A percentile compares a stretch with the other conserved stretches of the same genome.
Evolutionary conservation across 2,113 vertebrate genomes (phyloP).

Genomic region (Vanacampus margaritifer): DNA sequence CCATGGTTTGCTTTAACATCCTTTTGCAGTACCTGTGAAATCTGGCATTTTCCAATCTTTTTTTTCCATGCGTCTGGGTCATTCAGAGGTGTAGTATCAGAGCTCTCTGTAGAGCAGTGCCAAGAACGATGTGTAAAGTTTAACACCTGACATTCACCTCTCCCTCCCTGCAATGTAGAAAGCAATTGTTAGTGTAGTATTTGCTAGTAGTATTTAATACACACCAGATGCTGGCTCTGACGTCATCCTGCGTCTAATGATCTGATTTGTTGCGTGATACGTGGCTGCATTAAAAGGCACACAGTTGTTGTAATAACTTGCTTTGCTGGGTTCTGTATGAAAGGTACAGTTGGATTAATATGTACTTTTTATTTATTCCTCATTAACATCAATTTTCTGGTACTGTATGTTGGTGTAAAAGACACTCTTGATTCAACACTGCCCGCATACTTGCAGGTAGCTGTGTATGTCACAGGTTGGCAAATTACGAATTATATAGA

Average conservation of each 20-base stretch:
- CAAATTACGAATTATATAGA: neutral
- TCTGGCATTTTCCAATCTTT: neutral
- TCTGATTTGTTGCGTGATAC: neutral
- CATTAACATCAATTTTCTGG: neutral
- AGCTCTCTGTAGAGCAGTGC: neutral
- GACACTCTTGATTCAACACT: slow-evolving; percentile 12
- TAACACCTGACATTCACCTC: neutral
- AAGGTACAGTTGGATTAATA: neutral
- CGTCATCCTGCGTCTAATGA: neutral
- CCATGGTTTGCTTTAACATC: slow-evolving; percentile 6
- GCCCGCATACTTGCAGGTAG: neutral
- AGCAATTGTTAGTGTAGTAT: neutral
- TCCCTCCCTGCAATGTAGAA: neutral
- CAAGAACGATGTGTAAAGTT: neutral
- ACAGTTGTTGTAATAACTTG: neutral
- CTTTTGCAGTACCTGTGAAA: neutral
- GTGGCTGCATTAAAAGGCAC: neutral
- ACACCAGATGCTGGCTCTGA: neutral
- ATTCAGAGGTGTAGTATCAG: neutral
- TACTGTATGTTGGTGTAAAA: neutral
- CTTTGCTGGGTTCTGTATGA: neutral
- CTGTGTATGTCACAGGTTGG: neutral
- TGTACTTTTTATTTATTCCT: neutral
- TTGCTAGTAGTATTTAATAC: neutral
- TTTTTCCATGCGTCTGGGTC: neutral